Evolutionary conservation across 1,140 invertebrate species (phyloP).

Genomic region (Aphelinus atriplicis): DNA sequence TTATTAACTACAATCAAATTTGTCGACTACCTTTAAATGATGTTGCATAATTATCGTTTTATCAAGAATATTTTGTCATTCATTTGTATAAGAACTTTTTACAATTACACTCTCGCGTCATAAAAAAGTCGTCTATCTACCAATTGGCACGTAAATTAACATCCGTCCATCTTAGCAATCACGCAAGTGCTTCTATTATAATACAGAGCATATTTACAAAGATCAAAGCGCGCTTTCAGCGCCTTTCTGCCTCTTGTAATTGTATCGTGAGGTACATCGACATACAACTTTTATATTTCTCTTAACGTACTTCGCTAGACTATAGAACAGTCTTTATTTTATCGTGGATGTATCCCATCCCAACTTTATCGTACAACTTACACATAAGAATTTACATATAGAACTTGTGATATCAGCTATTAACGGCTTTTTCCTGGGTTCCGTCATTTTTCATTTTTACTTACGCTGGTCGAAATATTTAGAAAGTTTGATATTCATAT

Average conservation of each 20-base stretch:
- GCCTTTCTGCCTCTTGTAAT: neutral
- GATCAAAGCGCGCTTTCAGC: neutral
- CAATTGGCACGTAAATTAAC: constrained; percentile 10
- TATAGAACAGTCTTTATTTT: constrained; percentile 16
- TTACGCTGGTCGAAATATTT: too few species aligned
- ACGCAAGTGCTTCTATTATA: constrained; percentile 7
- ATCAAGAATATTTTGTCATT: constrained; percentile 35
- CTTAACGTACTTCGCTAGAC: neutral
- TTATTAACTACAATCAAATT: neutral
- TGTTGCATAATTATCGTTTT: constrained; percentile 21
- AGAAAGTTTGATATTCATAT: too few species aligned
- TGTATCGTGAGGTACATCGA: constrained; percentile 14
- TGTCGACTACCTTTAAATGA: constrained; percentile 12
- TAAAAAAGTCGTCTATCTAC: constrained; percentile 23
- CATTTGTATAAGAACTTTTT: constrained; percentile 33
- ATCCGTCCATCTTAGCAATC: neutral
- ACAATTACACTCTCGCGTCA: constrained; percentile 16
- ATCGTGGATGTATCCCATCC: neutral
- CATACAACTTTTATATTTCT: constrained; percentile 2
- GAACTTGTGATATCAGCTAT: too few species aligned
- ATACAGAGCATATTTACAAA: constrained; percentile 30
- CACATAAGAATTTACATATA: too few species aligned
- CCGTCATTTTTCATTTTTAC: too few species aligned
- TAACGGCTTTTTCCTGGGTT: too few species aligned
- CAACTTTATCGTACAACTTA: too few species aligned